Conservation (phyloP, 1,140 invertebrate species). For the Kradibia gibbosae region DNA sequence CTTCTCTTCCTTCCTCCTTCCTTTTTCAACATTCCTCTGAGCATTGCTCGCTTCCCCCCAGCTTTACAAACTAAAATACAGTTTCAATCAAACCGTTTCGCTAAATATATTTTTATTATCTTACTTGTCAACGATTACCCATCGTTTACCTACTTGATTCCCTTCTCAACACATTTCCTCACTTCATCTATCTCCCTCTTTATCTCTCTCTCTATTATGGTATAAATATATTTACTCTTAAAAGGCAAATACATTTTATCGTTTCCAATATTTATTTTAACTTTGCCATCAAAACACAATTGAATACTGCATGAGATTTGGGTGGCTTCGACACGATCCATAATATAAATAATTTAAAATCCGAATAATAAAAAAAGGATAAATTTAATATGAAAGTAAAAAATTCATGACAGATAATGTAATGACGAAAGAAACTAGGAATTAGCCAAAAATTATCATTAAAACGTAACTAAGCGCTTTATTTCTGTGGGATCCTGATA, state of each 20-base stretch:
- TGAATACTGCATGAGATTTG: too few species aligned
- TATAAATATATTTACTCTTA: too few species aligned
- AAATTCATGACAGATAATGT: too few species aligned
- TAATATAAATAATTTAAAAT: too few species aligned
- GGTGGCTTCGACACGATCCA: too few species aligned
- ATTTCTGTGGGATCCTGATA: neutral
- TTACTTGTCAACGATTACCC: neutral
- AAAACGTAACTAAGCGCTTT: neutral
- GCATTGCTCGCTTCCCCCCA: neutral
- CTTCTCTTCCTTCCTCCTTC: neutral
- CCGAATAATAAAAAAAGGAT: too few species aligned
- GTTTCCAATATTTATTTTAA: too few species aligned
- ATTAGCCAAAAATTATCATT: too few species aligned
- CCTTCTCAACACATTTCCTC: neutral
- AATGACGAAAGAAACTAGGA: too few species aligned
- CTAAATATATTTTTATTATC: conserved; percentile 43
- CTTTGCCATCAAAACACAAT: too few species aligned
- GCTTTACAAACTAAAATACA: conserved; percentile 23
- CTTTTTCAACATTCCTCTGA: neutral
- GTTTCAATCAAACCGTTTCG: conserved; percentile 39
- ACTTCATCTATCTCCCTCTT: neutral
- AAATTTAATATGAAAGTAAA: too few species aligned
- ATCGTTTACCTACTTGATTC: neutral
- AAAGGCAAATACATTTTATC: too few species aligned
- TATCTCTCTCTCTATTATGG: neutral